Evolutionary conservation across 2,113 vertebrate species (phyloP), one percentile per base, ranked within the genome.

Genomic region (Sinocyclocheilus maitianheensis): DNA sequence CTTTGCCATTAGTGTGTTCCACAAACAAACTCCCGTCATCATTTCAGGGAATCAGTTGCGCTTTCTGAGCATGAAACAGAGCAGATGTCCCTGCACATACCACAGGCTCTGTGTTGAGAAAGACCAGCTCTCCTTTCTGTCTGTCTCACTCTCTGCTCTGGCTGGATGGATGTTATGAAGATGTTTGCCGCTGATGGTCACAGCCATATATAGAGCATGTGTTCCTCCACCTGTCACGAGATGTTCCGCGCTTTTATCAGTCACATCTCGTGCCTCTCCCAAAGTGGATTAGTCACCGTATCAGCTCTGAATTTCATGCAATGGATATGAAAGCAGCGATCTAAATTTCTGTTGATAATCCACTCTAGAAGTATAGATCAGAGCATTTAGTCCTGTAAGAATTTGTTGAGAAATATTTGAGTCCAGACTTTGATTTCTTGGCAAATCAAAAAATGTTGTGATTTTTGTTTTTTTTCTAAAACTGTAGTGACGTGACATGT

Each of bases 21-120:
- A 40, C 40, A 48, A 48, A 46, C 79, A 48, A 65, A 81, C 58
- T 81, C 40, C 43, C 60, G 48, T 67, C 60, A 20, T 81, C 58
- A n/a, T 63, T 48, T 81, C 37, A 81, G 40, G 11, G 60, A 81
- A 81, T 81, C 79, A 81, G n/a, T 81, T 65, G 79, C 12, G 60
- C 79, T 48, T 65, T 22, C 58, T 65, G 79, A 81, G 79, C 79
- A 65, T 81, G 90, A 91, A 86, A 88, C 88, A 92, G 90, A 93
- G 91, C 92, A 90, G 92, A 93, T 92, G 92, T 92, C 91, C 91
- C 88, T 89, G 89, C 43, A 76, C 90, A 92, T 90, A 93, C 89
- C 91, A 89, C 43, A 4, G 1, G 22, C 53, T 67, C 83, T 22
- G 58, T 37, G 14, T 34, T 65, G 62, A 81, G 60, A 81, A 81